phyloP scores from a whole-genome alignment of 2,113 vertebrate species.

The Paraplagusia blochii region DNA sequence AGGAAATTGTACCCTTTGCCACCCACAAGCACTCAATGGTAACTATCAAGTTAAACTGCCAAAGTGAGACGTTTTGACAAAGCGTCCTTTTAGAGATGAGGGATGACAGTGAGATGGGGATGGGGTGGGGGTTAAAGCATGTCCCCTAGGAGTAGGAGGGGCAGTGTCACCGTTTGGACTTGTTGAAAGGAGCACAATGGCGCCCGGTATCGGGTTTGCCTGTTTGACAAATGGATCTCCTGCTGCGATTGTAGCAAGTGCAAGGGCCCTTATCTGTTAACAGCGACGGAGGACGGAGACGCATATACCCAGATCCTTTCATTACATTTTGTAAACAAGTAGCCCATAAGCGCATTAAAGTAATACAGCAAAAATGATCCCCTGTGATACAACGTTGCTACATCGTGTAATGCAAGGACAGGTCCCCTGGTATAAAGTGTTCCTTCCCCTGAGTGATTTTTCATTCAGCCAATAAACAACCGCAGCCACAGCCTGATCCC shows the following conservation, averaged over 20 bases:
- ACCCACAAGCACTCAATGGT: slow-evolving; percentile 74
- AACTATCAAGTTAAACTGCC: slow-evolving; percentile 77
- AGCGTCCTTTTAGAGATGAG: slow-evolving; percentile 72
- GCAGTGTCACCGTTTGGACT: slow-evolving; percentile 72
- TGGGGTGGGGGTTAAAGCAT: slow-evolving; percentile 59
- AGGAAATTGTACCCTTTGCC: slow-evolving; percentile 76
- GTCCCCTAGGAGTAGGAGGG: slow-evolving; percentile 75
- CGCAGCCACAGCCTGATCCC: slow-evolving; percentile 21
- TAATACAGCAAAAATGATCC: not conserved
- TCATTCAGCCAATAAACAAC: slow-evolving; percentile 31
- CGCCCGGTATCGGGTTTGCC: slow-evolving; percentile 68
- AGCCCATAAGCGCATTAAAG: not conserved
- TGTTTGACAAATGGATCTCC: slow-evolving; percentile 78
- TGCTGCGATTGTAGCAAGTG: slow-evolving; percentile 63
- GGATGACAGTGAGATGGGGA: slow-evolving; percentile 69
- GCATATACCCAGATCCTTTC: slow-evolving; percentile 19
- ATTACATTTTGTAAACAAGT: slow-evolving; percentile 12
- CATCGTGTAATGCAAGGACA: not conserved
- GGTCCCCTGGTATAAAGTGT: slow-evolving; percentile 7
- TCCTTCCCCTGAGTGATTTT: slow-evolving; percentile 6
- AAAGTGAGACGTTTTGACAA: slow-evolving; percentile 75
- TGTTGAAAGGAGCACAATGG: slow-evolving; percentile 76
- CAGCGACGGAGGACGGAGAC: slow-evolving; percentile 33
- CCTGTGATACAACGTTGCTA: not conserved
- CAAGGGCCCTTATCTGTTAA: slow-evolving; percentile 47